Base-by-base conservation (phyloP, 2,888 invertebrate species). In the Folsomia manolachei region DNA sequence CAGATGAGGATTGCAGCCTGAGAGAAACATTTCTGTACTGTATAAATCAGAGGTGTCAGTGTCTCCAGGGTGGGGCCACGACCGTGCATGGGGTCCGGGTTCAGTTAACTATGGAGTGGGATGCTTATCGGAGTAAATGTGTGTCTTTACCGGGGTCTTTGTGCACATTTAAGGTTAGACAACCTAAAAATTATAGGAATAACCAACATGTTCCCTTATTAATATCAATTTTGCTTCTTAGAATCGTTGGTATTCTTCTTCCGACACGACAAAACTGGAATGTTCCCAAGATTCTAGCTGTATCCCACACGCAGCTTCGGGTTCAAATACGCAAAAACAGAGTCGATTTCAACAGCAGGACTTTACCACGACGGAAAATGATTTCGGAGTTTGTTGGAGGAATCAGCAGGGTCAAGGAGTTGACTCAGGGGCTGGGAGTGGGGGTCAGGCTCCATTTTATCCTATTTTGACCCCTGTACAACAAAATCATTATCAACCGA, bases 61-160 rank as follows among this genome's bases (percentile, higher is more conserved):
- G 71, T 62, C 21, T 66, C 1, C 25, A 19, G 19, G 39, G 60
- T 18, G 51, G 66, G 27, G 27, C 52, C 7, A 11, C 66, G 1
- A 18, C 21, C n/a, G 56, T 66, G 4, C 1, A 51, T 2, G 71
- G 67, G 2, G 21, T 56, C 9, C 7, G n/a, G 9, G 25, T 24
- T 19, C 19, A 52, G 7, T 52, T 21, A 14, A 62, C 65, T 9
- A 71, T 71, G 71, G 71, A 61, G 51, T 71, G 71, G 71, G 24
- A 51, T 62, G 18, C 62, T 7, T 19, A 26, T 18, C 27, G 51
- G 24, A 39, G 61, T 1, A 71, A 62, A 51, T 71, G 71, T 67
- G 61, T 71, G 14, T 61, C 66, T 14, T 19, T 19, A 25, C 23
- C 27, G 14, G 71, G 71, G 26, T 71, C 71, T 18, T 9, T 27